Conservation (phyloP, 2,888 invertebrate genomes). For the Noctua janthe region DNA sequence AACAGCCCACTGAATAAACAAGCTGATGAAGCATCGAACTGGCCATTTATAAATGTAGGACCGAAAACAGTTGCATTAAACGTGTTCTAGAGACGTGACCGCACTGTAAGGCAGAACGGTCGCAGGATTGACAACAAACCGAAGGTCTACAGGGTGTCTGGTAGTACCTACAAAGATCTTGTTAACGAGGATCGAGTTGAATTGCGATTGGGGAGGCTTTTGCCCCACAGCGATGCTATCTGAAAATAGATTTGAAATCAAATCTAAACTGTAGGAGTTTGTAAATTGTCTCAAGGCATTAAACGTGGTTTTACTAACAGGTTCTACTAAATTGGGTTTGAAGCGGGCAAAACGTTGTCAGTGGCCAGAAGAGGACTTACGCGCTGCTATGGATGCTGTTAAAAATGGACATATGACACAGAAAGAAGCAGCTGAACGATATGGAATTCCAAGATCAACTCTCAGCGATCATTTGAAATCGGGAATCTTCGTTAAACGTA, state of each 20-base stretch:
- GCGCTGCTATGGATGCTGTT: slow-evolving; percentile 23
- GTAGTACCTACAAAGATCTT: not conserved
- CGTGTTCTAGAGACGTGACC: not conserved
- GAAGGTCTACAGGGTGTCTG: not conserved
- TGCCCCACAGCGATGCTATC: not conserved
- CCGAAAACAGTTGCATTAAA: not conserved
- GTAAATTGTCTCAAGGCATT: not conserved
- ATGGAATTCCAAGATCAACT: slow-evolving; percentile 11
- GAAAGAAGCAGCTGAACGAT: not conserved
- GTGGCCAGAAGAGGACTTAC: slow-evolving; percentile 30
- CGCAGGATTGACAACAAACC: not conserved
- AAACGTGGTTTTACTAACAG: slow-evolving; percentile 20
- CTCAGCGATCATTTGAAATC: slow-evolving; percentile 10
- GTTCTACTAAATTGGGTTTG: not conserved
- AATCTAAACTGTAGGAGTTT: not conserved
- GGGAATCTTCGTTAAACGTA: not conserved
- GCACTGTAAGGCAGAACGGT: not conserved
- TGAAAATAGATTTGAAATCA: not conserved
- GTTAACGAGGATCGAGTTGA: not conserved
- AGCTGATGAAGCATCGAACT: not conserved
- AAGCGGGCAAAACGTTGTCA: not conserved
- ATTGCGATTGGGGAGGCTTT: not conserved
- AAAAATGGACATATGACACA: not conserved
- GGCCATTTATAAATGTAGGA: not conserved
- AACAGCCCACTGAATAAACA: not conserved